Base-by-base conservation (phyloP, 2,888 invertebrate genomes). In the Pyrochroa serraticornis region DNA sequence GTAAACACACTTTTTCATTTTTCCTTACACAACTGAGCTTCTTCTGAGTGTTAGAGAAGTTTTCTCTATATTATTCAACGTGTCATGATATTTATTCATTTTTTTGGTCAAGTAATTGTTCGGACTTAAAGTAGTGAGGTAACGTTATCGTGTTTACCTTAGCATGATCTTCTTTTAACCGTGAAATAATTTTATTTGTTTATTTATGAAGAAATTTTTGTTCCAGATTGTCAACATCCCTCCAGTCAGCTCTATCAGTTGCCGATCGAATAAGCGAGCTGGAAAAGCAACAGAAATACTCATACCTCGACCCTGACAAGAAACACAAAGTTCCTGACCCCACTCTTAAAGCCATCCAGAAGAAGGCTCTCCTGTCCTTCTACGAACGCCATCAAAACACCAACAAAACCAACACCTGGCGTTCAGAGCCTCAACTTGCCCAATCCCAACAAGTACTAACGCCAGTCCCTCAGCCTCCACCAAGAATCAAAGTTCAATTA, bases 331-430 rank as follows among this genome's bases (percentile, higher is more conserved):
- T 90, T 32, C 86, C 89, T 30, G 87, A 87, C 74, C 83, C 90
- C 6, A 89, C 91, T 0, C 77, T 92, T 31, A 92, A 92, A 77
- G 90, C 89, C 8, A 88, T 91, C 59, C 92, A 92, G 72, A 92
- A 92, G 79, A 90, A 91, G 75, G 92, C 92, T 0, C 81, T 93
- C 6, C 81, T 91, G 57, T 90, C 90, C 1, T 93, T 90, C 72
- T 91, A 92, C 75, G 91, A 92, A 72, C 82, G 91, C 42, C 90
- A 91, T 68, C 85, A 86, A 59, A 68, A 79, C 68, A 74, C 71
- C 30, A 72, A 67, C 60, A 68, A 75, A 66, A 62, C 68, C 49
- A 72, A 70, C 69, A 65, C 82, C 7, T 86, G 85, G 85, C 77
- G 84, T 49, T 85, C 85, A 0, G 85, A 86, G 65, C 85, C 85